Percentiles rank a stretch among this genome's conserved stretches.
Evolutionary conservation across 2,113 vertebrate genomes (phyloP).

Genomic region (Camelus dromedarius): DNA sequence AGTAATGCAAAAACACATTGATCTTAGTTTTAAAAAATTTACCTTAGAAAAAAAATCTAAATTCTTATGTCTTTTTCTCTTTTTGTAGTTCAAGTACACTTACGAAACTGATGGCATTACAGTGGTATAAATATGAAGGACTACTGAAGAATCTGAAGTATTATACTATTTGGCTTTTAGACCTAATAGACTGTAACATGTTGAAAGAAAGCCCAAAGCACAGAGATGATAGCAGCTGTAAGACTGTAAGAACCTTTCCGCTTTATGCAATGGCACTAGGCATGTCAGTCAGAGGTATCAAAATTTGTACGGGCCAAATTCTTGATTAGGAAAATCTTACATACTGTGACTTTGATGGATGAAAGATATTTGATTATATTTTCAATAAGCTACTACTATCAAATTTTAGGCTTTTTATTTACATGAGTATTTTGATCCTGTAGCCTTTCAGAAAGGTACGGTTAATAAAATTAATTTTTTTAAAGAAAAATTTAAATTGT

Average conservation of each 20-base stretch:
- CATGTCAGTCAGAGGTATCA: background rate
- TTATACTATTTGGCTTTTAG: slow-evolving; percentile 64
- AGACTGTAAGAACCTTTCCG: slow-evolving; percentile 36
- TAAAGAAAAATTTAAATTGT: slow-evolving; percentile 7
- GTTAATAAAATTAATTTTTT: slow-evolving; percentile 69
- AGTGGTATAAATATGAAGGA: slow-evolving; percentile 88
- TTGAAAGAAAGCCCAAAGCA: background rate
- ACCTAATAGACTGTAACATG: slow-evolving; percentile 58
- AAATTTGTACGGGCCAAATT: slow-evolving; percentile 50
- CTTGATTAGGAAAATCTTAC: slow-evolving; percentile 20
- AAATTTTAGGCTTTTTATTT: slow-evolving; percentile 50
- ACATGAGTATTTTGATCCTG: slow-evolving; percentile 34
- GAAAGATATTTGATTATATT: slow-evolving; percentile 56
- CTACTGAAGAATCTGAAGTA: slow-evolving; percentile 85
- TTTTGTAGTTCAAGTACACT: slow-evolving; percentile 86
- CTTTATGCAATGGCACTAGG: background rate
- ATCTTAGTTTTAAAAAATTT: background rate
- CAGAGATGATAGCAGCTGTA: background rate
- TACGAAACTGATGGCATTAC: slow-evolving; percentile 87
- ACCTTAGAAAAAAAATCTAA: slow-evolving; percentile 29
- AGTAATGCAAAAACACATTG: background rate
- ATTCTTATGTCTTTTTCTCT: slow-evolving; percentile 82
- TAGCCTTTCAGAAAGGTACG: background rate
- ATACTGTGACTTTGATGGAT: background rate
- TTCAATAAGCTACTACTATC: slow-evolving; percentile 42